A percentile compares a stretch with the other conserved stretches of the same genome.
phyloP scores from a whole-genome alignment of 2,888 invertebrate genomes.

The Dicyrtomina minuta region DNA sequence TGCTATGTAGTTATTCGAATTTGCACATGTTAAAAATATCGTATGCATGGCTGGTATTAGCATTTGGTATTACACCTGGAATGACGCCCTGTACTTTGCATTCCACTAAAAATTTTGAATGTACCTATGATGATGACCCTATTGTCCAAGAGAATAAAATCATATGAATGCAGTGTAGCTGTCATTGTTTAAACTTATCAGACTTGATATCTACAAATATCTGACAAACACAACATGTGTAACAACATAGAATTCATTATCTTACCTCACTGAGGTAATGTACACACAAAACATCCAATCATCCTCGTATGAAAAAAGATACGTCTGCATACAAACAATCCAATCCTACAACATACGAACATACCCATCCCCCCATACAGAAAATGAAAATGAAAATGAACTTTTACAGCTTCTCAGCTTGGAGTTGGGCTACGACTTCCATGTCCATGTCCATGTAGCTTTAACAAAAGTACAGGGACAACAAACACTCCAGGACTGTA shows the following conservation, averaged over 20 bases:
- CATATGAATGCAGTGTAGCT: background rate
- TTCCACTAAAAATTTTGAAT: no score
- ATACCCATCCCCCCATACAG: background rate
- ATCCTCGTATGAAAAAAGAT: slow-evolving; percentile 1
- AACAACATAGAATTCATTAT: background rate
- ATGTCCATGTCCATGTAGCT: no score
- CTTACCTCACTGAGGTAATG: no score
- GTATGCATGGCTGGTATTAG: no score
- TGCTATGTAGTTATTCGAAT: no score
- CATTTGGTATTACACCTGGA: no score
- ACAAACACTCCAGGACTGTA: background rate
- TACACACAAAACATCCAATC: background rate
- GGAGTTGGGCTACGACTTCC: no score
- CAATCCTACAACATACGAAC: background rate
- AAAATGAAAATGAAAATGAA: no score
- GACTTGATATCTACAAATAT: slow-evolving; percentile 7
- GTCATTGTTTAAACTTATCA: slow-evolving; percentile 20
- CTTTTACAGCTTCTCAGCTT: no score
- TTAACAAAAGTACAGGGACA: no score
- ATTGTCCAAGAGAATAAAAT: slow-evolving; percentile 9
- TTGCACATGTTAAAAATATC: no score
- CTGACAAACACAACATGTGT: slow-evolving; percentile 4
- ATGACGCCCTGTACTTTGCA: no score
- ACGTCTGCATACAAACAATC: background rate
- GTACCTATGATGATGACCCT: slow-evolving; percentile 6